A percentile compares a stretch with the other conserved stretches of the same genome.
Evolutionary conservation across 2,797 vertebrate species (phyloP).

Genomic region (Eulemur rubriventer): DNA sequence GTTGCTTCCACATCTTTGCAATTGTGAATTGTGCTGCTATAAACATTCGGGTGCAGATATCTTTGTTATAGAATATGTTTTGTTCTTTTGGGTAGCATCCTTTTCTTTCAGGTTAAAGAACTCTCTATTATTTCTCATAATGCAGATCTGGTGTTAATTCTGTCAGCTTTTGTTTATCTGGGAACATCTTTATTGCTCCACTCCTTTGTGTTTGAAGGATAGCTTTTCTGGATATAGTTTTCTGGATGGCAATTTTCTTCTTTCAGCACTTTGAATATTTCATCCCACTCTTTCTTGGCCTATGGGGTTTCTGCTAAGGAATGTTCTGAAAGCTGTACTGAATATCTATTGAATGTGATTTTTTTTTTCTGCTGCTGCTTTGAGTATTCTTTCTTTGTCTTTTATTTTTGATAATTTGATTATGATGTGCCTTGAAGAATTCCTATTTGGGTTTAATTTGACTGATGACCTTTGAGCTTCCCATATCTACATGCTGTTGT

Average conservation of each 20-base stretch:
- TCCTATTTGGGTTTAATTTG: not conserved
- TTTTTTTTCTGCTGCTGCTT: not conserved
- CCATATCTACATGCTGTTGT: not conserved
- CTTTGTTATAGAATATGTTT: no score
- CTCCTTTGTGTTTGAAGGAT: not conserved
- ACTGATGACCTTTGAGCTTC: not conserved
- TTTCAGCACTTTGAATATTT: not conserved
- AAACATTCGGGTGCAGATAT: no score
- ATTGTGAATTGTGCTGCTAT: no score
- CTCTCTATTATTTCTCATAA: not conserved
- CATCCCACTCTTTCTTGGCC: not conserved
- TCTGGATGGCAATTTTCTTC: not conserved
- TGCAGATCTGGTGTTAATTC: not conserved
- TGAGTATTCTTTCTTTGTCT: not conserved
- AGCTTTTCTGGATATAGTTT: not conserved
- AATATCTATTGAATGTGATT: not conserved
- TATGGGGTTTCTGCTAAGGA: not conserved
- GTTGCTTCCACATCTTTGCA: no score
- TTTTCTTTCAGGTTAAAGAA: not conserved
- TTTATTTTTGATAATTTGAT: not conserved
- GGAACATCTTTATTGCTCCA: not conserved
- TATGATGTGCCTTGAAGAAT: not conserved
- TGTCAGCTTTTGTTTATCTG: not conserved
- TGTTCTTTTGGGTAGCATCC: not conserved
- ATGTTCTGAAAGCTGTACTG: not conserved